These are phyloP conservation scores for Proctacanthus coquilletti DNA, from an alignment of 1,140 invertebrate species.

Conservation along the genomic window DNA sequence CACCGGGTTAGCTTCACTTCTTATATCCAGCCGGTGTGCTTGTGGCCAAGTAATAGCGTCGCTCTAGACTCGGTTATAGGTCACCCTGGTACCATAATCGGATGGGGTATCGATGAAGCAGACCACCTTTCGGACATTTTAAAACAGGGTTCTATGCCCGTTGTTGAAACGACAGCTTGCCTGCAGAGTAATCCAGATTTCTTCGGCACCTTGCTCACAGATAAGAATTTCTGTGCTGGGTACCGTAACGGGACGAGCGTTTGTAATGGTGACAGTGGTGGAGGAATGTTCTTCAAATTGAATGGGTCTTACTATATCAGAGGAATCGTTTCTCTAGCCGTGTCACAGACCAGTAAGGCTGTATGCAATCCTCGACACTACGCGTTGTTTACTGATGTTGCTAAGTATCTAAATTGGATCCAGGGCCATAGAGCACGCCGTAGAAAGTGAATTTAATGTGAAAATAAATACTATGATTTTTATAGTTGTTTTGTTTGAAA, in stretches of 20 bases:
- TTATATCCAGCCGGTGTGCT: constrained; percentile 49
- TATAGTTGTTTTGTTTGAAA: not conserved
- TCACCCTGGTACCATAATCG: constrained; percentile 36
- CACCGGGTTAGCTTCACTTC: constrained; percentile 35
- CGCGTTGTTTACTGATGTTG: constrained; percentile 50
- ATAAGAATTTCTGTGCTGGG: not conserved
- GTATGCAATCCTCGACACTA: constrained; percentile 35
- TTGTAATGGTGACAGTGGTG: constrained; percentile 3
- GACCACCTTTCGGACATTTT: not conserved
- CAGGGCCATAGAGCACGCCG: constrained; percentile 23
- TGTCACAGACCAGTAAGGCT: constrained; percentile 39
- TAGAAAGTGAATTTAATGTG: not conserved
- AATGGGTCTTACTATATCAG: not conserved
- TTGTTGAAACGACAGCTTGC: constrained; percentile 30
- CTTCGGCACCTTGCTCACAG: not conserved
- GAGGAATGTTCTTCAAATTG: not conserved
- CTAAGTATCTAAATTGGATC: constrained; percentile 49
- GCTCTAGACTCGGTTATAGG: constrained; percentile 31
- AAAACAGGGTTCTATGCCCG: constrained; percentile 33
- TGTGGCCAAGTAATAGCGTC: constrained; percentile 33
- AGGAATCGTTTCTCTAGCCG: constrained; percentile 47
- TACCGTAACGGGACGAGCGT: not conserved
- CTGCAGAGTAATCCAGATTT: constrained; percentile 20
- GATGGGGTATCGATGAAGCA: constrained; percentile 37
- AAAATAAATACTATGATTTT: not conserved